phyloP scores from a whole-genome alignment of 2,888 invertebrate species.

The Monopis laevigella region DNA sequence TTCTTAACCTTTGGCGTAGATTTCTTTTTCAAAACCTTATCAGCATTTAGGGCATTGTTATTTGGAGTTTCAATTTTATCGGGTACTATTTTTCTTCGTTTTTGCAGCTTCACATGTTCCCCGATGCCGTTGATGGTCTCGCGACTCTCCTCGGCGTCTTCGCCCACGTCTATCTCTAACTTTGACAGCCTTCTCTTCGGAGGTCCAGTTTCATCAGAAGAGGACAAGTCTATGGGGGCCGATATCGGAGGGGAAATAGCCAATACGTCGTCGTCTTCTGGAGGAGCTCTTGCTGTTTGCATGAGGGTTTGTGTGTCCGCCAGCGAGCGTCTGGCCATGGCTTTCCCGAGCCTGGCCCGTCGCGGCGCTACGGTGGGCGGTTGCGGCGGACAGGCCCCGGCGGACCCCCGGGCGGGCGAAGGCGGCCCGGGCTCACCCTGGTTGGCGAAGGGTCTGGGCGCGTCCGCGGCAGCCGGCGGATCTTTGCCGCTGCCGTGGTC shows the following conservation, averaged over 20 bases:
- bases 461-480: conserved; percentile 36
- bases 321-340: conserved; percentile 73
- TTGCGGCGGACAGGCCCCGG: conserved; percentile 71
- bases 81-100: conserved; percentile 61
- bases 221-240: conserved; percentile 57
- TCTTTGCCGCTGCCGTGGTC: conserved; percentile 56
- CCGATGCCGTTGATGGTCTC: conserved; percentile 60
- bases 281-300: conserved; percentile 36
- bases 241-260: conserved; percentile 56
- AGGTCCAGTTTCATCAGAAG: conserved; percentile 51
- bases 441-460: conserved; percentile 46
- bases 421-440: too few relatives aligned
- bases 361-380: conserved; percentile 56
- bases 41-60: conserved; percentile 29
- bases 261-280: conserved; percentile 55
- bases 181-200: conserved; percentile 52
- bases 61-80: conserved; percentile 38
- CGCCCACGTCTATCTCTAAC: conserved; percentile 57
- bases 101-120: conserved; percentile 62
- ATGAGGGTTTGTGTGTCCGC: conserved; percentile 64
- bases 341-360: conserved; percentile 65
- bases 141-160: conserved; percentile 50
- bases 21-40: conserved; percentile 44
- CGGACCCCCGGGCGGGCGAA: conserved; percentile 75
- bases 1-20: conserved; percentile 30